Evolutionary conservation across 2,113 vertebrate genomes (phyloP).

Genomic region (Zingel zingel): DNA sequence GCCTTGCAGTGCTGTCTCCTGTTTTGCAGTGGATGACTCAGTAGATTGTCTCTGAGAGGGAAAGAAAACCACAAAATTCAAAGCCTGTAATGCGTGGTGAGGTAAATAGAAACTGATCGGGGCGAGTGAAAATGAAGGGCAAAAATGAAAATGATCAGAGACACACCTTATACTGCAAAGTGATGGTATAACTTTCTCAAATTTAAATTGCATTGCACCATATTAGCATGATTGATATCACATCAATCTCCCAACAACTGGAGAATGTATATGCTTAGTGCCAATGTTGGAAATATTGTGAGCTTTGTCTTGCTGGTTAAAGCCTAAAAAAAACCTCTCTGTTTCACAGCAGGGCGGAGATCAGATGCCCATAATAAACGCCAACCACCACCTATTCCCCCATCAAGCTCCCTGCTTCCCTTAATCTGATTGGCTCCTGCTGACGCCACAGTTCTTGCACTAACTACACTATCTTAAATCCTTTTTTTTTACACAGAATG

Average conservation of each 20-base stretch:
- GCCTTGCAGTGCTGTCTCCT: slow-evolving; percentile 17
- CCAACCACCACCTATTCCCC: slow-evolving; percentile 22
- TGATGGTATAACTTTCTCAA: neutral
- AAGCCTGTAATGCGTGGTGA: neutral
- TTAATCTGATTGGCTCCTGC: slow-evolving; percentile 64
- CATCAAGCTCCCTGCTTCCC: slow-evolving; percentile 31
- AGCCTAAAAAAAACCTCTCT: slow-evolving; percentile 3
- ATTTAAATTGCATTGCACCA: neutral
- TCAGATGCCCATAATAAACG: slow-evolving; percentile 49
- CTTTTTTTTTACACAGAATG: neutral
- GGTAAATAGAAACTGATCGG: neutral
- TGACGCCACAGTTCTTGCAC: slow-evolving; percentile 18
- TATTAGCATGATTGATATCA: neutral
- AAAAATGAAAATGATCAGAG: neutral
- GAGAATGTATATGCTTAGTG: neutral
- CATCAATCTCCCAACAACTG: neutral
- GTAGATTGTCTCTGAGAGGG: slow-evolving; percentile 14
- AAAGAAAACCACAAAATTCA: neutral
- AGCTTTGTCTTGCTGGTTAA: neutral
- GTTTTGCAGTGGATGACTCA: slow-evolving; percentile 43
- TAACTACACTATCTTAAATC: neutral
- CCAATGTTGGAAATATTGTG: neutral
- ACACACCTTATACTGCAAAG: neutral
- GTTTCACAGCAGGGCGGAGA: slow-evolving; percentile 34
- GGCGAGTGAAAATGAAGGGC: neutral